Evolutionary conservation across 2,888 invertebrate species (phyloP).

Genomic region (Choreutis nemorana): DNA sequence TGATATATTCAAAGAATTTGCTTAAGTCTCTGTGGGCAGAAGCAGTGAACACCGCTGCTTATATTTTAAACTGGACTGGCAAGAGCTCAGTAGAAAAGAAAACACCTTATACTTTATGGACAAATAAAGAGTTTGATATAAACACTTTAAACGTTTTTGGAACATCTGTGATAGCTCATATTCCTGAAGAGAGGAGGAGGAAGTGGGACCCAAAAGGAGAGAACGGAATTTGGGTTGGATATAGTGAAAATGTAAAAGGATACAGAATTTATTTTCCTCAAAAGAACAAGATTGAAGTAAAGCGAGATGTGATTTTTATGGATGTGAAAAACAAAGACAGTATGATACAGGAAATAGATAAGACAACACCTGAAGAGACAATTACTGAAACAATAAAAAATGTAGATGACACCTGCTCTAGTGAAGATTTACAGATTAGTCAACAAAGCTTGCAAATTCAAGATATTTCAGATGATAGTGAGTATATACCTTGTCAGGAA

Average conservation of each 20-base stretch:
- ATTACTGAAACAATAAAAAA: too few relatives aligned
- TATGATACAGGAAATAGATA: not conserved
- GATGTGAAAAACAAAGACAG: not conserved
- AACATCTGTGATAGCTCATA: not conserved
- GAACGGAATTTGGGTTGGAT: not conserved
- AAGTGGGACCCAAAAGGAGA: not conserved
- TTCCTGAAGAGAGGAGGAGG: not conserved
- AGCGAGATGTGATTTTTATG: not conserved
- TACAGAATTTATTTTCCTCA: not conserved
- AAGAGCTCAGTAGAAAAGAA: slow-evolving; percentile 2
- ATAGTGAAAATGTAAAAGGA: slow-evolving; percentile 3
- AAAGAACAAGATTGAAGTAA: not conserved
- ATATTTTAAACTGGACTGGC: slow-evolving; percentile 3
- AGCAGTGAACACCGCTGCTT: slow-evolving; percentile 2
- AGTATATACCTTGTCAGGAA: too few relatives aligned
- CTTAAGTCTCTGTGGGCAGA: slow-evolving; percentile 4
- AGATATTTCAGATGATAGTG: too few relatives aligned
- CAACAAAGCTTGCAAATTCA: too few relatives aligned
- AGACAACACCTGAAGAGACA: not conserved
- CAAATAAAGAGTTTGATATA: not conserved
- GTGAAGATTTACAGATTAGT: too few relatives aligned
- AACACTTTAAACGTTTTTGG: slow-evolving; percentile 3
- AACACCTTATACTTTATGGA: slow-evolving; percentile 3
- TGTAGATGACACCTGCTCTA: not conserved
- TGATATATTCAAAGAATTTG: slow-evolving; percentile 1